Percentiles rank a stretch among this genome's conserved stretches.
Conservation (phyloP, 92 coral and sea anemone species). For the Heteractis magnifica region DNA sequence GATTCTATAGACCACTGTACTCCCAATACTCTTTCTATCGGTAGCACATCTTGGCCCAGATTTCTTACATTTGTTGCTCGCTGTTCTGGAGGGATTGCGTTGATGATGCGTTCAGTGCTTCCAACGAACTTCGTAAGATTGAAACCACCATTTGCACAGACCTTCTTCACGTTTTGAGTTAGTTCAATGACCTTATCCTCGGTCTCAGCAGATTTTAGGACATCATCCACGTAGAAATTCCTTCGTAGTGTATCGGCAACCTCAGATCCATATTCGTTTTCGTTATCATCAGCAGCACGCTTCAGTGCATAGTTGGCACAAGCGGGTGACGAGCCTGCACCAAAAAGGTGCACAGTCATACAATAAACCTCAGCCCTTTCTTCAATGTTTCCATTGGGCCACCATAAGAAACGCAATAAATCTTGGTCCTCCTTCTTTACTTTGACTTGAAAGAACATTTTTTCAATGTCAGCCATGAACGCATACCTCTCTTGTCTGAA, state of each 20-base stretch:
- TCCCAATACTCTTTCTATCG: too few species aligned
- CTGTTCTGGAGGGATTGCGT: slow-evolving; percentile 37
- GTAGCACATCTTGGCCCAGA: slow-evolving; percentile 45
- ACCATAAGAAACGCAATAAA: slow-evolving; percentile 58
- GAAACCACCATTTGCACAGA: slow-evolving; percentile 48
- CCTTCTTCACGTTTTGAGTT: slow-evolving; percentile 11
- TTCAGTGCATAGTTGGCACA: slow-evolving; percentile 60
- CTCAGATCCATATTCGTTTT: slow-evolving; percentile 32
- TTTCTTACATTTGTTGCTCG: slow-evolving; percentile 42
- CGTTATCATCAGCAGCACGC: slow-evolving; percentile 51
- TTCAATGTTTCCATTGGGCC: slow-evolving; percentile 44
- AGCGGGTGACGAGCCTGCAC: slow-evolving; percentile 50
- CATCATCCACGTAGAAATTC: slow-evolving; percentile 48
- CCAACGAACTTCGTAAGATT: slow-evolving; percentile 54
- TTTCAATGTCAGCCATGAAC: slow-evolving; percentile 56
- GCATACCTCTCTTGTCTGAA: slow-evolving; percentile 56
- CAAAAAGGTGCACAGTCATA: slow-evolving; percentile 62
- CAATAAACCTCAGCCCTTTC: slow-evolving; percentile 40
- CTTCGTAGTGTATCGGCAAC: slow-evolving; percentile 39
- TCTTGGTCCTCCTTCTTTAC: slow-evolving; percentile 49
- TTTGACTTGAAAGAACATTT: slow-evolving; percentile 61
- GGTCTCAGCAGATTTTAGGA: slow-evolving; percentile 45
- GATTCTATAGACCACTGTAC: too few species aligned
- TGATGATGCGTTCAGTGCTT: slow-evolving; percentile 29
- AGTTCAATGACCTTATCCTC: slow-evolving; percentile 38